Conservation (phyloP, 2,797 vertebrate genomes). For the Clarias pachynema region DNA sequence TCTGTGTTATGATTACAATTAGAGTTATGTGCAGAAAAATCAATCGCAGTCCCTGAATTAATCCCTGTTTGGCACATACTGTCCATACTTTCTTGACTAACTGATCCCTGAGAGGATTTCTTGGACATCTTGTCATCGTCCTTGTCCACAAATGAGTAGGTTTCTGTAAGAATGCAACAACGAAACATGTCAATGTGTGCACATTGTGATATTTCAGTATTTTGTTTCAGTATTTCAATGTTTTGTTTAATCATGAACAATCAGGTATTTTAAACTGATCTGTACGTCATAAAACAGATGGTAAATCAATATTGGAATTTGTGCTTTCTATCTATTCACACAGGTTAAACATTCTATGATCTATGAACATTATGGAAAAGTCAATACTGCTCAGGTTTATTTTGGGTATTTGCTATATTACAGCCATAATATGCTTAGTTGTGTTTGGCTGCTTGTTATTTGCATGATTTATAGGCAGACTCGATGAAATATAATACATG, state of each 20-base stretch:
- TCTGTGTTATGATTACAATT: constrained; percentile 19
- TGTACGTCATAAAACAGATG: not conserved
- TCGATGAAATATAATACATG: not conserved
- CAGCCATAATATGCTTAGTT: not conserved
- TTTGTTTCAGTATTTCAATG: too few species aligned
- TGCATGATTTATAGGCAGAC: not conserved
- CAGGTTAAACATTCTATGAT: not conserved
- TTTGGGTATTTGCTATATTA: not conserved
- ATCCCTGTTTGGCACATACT: constrained; percentile 14
- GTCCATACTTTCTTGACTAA: constrained; percentile 31
- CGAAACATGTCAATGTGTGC: not conserved
- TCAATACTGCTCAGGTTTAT: not conserved
- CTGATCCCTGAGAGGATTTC: constrained; percentile 30
- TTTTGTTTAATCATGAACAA: not conserved
- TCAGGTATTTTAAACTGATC: not conserved
- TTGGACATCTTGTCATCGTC: constrained; percentile 41
- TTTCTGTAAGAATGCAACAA: constrained; percentile 42
- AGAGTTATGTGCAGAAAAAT: constrained; percentile 11
- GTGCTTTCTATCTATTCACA: not conserved
- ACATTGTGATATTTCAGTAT: not conserved
- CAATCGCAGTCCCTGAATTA: constrained; percentile 36
- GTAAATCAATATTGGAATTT: not conserved
- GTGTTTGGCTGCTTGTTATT: not conserved
- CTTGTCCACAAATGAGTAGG: constrained; percentile 25
- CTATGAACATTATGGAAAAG: not conserved